Percentiles rank a stretch among this genome's conserved stretches.
These are phyloP conservation scores for Hermatobates lingyangjiaoensis DNA, from an alignment of 1,140 invertebrate genomes.

Conservation along the genomic window DNA sequence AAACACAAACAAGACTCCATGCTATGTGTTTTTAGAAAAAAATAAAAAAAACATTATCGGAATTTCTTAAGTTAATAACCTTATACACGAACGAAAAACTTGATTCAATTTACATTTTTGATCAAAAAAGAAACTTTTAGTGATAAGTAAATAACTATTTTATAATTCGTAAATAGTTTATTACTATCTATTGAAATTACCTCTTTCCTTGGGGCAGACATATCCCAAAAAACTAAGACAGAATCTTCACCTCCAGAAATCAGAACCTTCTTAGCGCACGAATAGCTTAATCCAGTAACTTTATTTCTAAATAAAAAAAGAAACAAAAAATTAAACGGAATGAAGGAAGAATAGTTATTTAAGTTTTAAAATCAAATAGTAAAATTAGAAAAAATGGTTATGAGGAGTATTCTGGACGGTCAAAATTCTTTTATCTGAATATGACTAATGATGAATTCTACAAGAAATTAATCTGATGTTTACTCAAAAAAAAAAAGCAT, in stretches of 20 bases:
- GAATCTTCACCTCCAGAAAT: conserved; percentile 87
- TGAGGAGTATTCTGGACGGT: background rate
- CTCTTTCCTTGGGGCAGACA: conserved; percentile 67
- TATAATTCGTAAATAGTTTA: too few relatives aligned
- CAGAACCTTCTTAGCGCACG: conserved; percentile 58
- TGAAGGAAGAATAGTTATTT: too few relatives aligned
- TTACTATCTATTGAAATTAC: too few relatives aligned
- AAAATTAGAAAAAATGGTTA: background rate
- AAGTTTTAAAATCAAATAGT: background rate
- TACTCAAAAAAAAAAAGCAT: background rate
- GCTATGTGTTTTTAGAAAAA: too few relatives aligned
- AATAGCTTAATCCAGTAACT: conserved; percentile 63
- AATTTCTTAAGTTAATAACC: too few relatives aligned
- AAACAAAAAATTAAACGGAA: conserved; percentile 6
- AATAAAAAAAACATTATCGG: too few relatives aligned
- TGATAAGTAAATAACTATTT: too few relatives aligned
- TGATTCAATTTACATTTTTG: too few relatives aligned
- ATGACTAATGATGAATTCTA: background rate
- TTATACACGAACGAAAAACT: too few relatives aligned
- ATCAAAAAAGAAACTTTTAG: too few relatives aligned
- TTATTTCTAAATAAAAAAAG: conserved; percentile 39
- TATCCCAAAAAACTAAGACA: conserved; percentile 88
- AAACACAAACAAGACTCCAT: too few relatives aligned
- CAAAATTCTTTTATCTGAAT: background rate
- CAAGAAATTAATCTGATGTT: background rate